Conservation (phyloP, 2,113 vertebrate species). For the Boleophthalmus pectinirostris region DNA sequence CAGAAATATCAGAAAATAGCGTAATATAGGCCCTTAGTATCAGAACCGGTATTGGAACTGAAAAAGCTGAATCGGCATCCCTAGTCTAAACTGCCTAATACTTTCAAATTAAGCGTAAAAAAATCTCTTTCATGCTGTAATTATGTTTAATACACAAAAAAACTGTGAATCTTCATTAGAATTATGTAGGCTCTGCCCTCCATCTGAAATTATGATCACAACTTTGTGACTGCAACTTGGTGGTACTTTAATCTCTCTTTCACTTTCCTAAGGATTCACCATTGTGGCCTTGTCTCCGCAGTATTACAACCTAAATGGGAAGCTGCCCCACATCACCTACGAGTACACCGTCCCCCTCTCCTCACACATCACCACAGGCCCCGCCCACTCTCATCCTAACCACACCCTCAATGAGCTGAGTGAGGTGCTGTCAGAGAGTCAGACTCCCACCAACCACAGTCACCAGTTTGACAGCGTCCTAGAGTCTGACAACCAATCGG, state of each 20-base stretch:
- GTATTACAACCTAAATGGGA: constrained; percentile 92
- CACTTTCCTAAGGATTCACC: neutral
- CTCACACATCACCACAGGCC: constrained; percentile 31
- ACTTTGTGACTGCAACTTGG: too few species aligned
- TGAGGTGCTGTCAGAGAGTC: constrained; percentile 3
- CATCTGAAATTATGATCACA: too few species aligned
- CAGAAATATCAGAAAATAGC: too few species aligned
- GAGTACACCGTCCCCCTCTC: constrained; percentile 84
- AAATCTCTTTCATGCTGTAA: too few species aligned
- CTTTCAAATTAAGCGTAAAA: too few species aligned
- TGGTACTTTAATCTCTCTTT: neutral
- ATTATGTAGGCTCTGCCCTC: too few species aligned
- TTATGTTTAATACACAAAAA: too few species aligned
- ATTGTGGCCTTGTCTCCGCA: constrained; percentile 42
- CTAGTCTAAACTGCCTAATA: too few species aligned
- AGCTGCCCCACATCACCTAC: constrained; percentile 85
- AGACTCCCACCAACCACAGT: constrained; percentile 46
- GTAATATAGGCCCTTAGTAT: too few species aligned
- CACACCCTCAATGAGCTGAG: constrained; percentile 54
- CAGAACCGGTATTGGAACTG: too few species aligned
- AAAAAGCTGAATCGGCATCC: too few species aligned
- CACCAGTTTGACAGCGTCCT: constrained; percentile 18
- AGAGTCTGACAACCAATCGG: constrained; percentile 20
- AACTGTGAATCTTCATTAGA: too few species aligned
- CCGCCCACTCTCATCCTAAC: constrained; percentile 4